Percentiles rank a stretch among this genome's conserved stretches.
Evolutionary conservation across 2,113 vertebrate genomes (phyloP).

Genomic region (Microcebus jonahi): DNA sequence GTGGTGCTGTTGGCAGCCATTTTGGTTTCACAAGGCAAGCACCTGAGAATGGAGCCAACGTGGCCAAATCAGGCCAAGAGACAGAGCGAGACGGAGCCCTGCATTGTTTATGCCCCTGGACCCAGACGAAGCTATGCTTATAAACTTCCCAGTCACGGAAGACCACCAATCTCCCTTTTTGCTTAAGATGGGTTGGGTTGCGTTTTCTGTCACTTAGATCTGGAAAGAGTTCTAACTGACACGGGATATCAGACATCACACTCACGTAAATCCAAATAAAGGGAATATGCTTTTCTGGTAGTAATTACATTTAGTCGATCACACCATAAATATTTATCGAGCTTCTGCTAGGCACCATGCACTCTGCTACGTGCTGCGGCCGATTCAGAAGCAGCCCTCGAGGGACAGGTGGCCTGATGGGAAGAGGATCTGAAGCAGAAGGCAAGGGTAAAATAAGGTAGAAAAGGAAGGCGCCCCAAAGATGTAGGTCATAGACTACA

Average conservation of each 20-base stretch:
- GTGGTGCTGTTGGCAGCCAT: background rate
- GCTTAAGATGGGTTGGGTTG: background rate
- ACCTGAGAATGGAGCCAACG: background rate
- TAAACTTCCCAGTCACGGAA: background rate
- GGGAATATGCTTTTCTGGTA: constrained; percentile 33
- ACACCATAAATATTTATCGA: constrained; percentile 61
- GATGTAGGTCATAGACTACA: background rate
- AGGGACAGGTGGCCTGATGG: constrained; percentile 42
- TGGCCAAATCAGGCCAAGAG: background rate
- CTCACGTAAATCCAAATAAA: constrained; percentile 42
- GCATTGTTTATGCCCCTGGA: background rate
- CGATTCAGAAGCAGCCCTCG: constrained; percentile 18
- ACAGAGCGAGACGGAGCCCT: background rate
- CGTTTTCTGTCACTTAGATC: constrained; percentile 11
- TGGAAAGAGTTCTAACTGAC: constrained; percentile 29
- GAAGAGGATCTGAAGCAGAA: constrained; percentile 50
- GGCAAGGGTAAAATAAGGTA: background rate
- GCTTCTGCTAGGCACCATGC: constrained; percentile 29
- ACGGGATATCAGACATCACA: constrained; percentile 17
- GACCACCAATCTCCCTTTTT: background rate
- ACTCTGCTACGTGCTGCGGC: background rate
- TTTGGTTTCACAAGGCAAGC: background rate
- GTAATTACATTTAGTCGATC: constrained; percentile 17
- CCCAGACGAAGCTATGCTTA: background rate
- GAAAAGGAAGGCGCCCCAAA: background rate